Percentiles rank a stretch among this genome's conserved stretches.
Evolutionary conservation across 2,888 invertebrate species (phyloP).

Genomic region (Tupiocoris notatus): DNA sequence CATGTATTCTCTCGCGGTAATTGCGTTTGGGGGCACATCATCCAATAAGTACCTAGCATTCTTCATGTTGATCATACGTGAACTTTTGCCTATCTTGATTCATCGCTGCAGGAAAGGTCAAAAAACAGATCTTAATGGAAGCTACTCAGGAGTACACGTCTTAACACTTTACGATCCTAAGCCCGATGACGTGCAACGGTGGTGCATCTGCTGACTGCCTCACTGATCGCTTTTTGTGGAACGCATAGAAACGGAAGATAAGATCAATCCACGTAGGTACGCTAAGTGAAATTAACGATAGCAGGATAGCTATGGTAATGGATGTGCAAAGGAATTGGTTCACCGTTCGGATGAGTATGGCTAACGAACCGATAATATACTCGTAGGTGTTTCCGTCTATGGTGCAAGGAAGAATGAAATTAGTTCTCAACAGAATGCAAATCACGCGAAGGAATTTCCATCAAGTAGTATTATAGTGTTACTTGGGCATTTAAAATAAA

Average conservation of each 20-base stretch:
- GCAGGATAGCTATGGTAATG: constrained; percentile 17
- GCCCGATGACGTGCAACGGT: not conserved
- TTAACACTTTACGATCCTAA: constrained; percentile 1
- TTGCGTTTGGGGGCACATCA: too few species aligned
- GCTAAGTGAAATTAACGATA: constrained; percentile 28
- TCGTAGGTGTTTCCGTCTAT: too few species aligned
- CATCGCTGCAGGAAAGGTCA: not conserved
- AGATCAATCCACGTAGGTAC: not conserved
- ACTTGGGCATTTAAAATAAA: too few species aligned
- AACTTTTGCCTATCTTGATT: not conserved
- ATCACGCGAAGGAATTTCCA: too few species aligned
- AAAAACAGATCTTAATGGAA: not conserved
- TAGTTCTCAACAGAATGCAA: too few species aligned
- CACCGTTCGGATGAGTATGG: not conserved
- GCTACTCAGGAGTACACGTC: not conserved
- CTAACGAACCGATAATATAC: not conserved
- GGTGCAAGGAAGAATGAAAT: too few species aligned
- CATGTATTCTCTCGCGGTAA: too few species aligned
- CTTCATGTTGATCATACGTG: too few species aligned
- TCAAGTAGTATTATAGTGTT: too few species aligned
- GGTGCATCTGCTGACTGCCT: constrained; percentile 3
- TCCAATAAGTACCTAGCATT: too few species aligned
- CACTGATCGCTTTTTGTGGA: constrained; percentile 8
- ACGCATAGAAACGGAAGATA: not conserved
- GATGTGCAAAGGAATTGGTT: not conserved